Evolutionary conservation across 2,888 invertebrate species (phyloP).

Genomic region (Acanthosepion pharaonis): DNA sequence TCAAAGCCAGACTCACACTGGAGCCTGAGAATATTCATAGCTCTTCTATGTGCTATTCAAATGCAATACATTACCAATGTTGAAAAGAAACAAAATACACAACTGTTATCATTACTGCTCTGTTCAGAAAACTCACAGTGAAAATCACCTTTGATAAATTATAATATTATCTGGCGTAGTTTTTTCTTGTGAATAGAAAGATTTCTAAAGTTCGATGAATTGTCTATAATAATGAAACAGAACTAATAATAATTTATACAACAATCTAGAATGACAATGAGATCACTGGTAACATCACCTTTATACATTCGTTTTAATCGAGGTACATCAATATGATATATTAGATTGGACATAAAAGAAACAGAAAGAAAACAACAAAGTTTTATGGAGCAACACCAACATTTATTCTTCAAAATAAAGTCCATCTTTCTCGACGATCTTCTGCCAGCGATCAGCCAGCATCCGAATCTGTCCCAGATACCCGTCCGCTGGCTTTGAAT

Average conservation of each 20-base stretch:
- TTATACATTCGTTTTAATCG: too few species aligned
- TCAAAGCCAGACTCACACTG: not conserved
- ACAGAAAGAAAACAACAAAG: too few species aligned
- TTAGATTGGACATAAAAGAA: too few species aligned
- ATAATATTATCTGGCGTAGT: not conserved
- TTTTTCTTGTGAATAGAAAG: not conserved
- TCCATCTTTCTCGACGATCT: too few species aligned
- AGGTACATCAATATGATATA: too few species aligned
- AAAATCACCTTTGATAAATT: not conserved
- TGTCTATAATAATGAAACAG: not conserved
- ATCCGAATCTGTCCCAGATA: too few species aligned
- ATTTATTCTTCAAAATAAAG: too few species aligned
- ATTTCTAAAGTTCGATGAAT: not conserved
- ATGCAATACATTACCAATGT: not conserved
- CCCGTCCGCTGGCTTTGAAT: too few species aligned
- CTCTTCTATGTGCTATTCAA: not conserved
- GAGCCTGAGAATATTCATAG: not conserved
- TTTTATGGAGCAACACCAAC: too few species aligned
- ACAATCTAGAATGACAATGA: not conserved
- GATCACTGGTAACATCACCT: not conserved
- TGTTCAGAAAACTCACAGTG: not conserved
- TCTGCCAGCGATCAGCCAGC: too few species aligned
- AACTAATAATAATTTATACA: not conserved
- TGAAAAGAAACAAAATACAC: not conserved
- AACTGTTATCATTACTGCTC: too few species aligned